A percentile compares a stretch with the other conserved stretches of the same genome.
These are phyloP conservation scores for Danio kyathit DNA, from an alignment of 2,797 vertebrate species.

Conservation along the genomic window DNA sequence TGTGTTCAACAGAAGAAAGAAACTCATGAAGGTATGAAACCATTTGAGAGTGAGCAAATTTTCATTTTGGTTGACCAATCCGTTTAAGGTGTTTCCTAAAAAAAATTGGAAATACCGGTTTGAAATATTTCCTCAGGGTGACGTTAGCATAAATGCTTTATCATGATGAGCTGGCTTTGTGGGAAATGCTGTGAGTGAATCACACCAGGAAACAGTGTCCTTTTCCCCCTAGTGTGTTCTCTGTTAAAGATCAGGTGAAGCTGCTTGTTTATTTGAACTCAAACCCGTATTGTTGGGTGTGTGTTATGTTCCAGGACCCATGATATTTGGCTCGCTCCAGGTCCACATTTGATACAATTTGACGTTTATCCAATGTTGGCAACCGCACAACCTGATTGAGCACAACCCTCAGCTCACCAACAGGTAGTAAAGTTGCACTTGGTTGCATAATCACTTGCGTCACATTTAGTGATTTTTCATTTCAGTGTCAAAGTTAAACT, in stretches of 20 bases:
- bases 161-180: constrained; percentile 11
- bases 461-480: constrained; percentile 19
- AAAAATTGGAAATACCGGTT: not conserved
- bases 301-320: constrained; percentile 56
- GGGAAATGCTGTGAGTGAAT: constrained; percentile 6
- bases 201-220: constrained; percentile 35
- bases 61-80: no score
- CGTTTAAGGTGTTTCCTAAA: not conserved
- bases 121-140: not conserved
- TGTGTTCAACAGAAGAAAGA: no score
- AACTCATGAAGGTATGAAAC: no score
- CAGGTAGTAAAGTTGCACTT: constrained; percentile 54
- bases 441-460: constrained; percentile 28
- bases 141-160: not conserved
- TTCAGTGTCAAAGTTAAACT: constrained; percentile 11
- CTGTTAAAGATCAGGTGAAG: not conserved
- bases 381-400: constrained; percentile 51
- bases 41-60: no score
- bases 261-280: constrained; percentile 25
- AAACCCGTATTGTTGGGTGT: constrained; percentile 45
- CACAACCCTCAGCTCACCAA: constrained; percentile 34
- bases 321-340: constrained; percentile 48
- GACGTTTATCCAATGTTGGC: constrained; percentile 41
- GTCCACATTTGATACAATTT: constrained; percentile 50
- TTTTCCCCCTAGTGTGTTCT: constrained; percentile 4